Conservation (phyloP, 2,888 invertebrate genomes). For the Stictocephala bisonia region DNA sequence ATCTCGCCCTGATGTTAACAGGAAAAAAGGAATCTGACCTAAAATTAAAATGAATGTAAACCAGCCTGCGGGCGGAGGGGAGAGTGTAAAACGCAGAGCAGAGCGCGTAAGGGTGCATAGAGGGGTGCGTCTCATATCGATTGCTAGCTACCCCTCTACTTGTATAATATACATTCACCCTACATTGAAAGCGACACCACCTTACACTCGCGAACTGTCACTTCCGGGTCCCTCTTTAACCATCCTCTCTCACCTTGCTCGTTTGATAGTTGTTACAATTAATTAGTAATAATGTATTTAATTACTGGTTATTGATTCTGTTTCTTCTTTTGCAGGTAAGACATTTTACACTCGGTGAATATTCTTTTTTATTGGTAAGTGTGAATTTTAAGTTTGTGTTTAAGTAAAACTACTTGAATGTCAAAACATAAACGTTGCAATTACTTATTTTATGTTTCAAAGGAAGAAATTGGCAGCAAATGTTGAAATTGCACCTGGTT, state of each 20-base stretch:
- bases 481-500: too few species aligned
- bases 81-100: constrained; percentile 20
- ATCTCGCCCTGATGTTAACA: constrained; percentile 1
- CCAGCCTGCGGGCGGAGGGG: not conserved
- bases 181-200: constrained; percentile 34
- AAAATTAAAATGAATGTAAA: constrained; percentile 36
- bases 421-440: too few species aligned
- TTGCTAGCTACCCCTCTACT: constrained; percentile 35
- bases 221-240: not conserved
- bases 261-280: too few species aligned
- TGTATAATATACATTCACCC: constrained; percentile 38
- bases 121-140: constrained; percentile 40
- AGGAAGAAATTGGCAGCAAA: too few species aligned
- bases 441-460: too few species aligned
- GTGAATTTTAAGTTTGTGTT: too few species aligned
- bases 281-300: too few species aligned
- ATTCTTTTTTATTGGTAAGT: too few species aligned
- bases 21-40: constrained; percentile 35
- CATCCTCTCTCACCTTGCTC: constrained; percentile 4
- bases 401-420: too few species aligned
- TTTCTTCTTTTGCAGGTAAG: too few species aligned
- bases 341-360: too few species aligned
- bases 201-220: not conserved
- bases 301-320: too few species aligned
- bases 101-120: constrained; percentile 36